These are phyloP conservation scores for Nicator chloris DNA, from an alignment of 2,113 vertebrate genomes.

Conservation along the genomic window DNA sequence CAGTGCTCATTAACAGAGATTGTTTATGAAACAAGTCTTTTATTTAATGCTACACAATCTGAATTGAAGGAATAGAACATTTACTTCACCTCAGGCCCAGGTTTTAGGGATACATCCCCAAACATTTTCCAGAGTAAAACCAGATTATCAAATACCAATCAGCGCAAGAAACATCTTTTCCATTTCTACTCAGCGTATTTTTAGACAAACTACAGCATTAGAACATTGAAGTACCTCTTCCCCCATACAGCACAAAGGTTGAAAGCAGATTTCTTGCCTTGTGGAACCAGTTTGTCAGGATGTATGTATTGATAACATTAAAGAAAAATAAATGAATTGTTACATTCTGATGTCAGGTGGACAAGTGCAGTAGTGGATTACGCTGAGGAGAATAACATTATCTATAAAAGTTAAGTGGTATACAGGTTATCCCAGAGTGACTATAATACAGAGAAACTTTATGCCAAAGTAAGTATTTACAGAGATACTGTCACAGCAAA, in stretches of 20 bases:
- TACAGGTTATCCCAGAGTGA: constrained; percentile 30
- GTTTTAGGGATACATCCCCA: constrained; percentile 7
- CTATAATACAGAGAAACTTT: constrained; percentile 48
- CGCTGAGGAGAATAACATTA: not conserved
- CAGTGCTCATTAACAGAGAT: constrained; percentile 23
- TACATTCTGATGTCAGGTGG: constrained; percentile 67
- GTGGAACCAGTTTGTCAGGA: constrained; percentile 4
- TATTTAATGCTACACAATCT: constrained; percentile 50
- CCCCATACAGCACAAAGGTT: constrained; percentile 4
- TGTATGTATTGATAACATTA: not conserved
- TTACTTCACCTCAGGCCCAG: not conserved
- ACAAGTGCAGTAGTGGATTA: constrained; percentile 55
- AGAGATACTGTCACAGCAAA: constrained; percentile 55
- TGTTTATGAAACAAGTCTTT: constrained; percentile 38
- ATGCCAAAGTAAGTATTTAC: constrained; percentile 55
- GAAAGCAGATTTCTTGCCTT: constrained; percentile 8
- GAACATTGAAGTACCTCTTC: constrained; percentile 33
- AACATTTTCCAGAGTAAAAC: constrained; percentile 23
- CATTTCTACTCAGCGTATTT: not conserved
- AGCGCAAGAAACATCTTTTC: constrained; percentile 20
- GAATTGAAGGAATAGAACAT: constrained; percentile 49
- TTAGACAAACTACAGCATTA: constrained; percentile 20
- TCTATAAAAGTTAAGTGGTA: constrained; percentile 43
- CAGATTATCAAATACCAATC: constrained; percentile 16
- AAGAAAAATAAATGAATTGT: constrained; percentile 22